A percentile compares a stretch with the other conserved stretches of the same genome.
phyloP scores from a whole-genome alignment of 2,888 invertebrate species.

The Suillia variegata region DNA sequence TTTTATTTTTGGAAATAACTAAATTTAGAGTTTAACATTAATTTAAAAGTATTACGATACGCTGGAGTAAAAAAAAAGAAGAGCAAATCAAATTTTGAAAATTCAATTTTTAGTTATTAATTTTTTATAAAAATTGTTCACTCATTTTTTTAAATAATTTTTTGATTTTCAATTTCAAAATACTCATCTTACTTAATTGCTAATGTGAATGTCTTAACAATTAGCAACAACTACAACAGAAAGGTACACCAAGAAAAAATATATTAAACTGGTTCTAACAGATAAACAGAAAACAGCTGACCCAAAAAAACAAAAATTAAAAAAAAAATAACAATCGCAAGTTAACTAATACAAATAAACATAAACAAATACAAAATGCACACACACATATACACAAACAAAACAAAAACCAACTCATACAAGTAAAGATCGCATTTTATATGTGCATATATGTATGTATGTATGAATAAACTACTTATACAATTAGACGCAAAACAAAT shows the following conservation, averaged over 20 bases:
- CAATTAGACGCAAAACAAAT: conserved; percentile 8
- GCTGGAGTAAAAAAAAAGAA: too few species aligned
- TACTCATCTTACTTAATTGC: too few species aligned
- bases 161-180: too few species aligned
- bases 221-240: too few species aligned
- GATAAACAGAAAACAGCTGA: conserved; percentile 22
- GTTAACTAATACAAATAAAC: background rate
- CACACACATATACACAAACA: background rate
- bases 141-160: too few species aligned
- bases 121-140: too few species aligned
- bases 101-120: too few species aligned
- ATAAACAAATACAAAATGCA: background rate
- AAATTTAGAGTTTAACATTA: too few species aligned
- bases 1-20: too few species aligned
- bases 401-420: background rate
- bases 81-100: too few species aligned
- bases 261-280: background rate
- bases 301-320: conserved; percentile 9
- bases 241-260: background rate
- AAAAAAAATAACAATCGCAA: conserved; percentile 7
- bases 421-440: background rate
- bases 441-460: conserved; percentile 5
- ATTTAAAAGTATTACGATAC: too few species aligned
- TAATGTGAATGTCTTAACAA: too few species aligned
- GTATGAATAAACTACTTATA: conserved; percentile 2